Evolutionary conservation across 2,888 invertebrate genomes (phyloP).

Genomic region (Mactromeris polynyma): DNA sequence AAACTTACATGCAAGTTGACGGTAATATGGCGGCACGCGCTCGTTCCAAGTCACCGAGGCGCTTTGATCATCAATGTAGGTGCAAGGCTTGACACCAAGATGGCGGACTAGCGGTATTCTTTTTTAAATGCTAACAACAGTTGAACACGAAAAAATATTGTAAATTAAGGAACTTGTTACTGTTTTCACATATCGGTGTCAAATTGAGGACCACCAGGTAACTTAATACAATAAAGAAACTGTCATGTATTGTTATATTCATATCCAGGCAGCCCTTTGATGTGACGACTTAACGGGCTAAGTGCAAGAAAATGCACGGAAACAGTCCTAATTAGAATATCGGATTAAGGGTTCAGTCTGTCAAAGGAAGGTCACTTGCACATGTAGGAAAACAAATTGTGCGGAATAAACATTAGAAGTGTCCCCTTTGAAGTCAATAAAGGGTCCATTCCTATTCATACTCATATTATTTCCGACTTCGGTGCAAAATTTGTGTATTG

Average conservation of each 20-base stretch:
- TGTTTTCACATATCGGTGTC: constrained; percentile 44
- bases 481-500: neutral
- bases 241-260: constrained; percentile 38
- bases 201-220: constrained; percentile 36
- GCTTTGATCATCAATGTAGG: constrained; percentile 60
- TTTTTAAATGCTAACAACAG: constrained; percentile 29
- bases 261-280: constrained; percentile 45
- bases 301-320: constrained; percentile 45
- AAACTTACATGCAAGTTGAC: neutral
- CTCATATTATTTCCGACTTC: neutral
- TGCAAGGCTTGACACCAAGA: constrained; percentile 58
- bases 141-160: constrained; percentile 57
- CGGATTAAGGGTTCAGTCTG: constrained; percentile 46
- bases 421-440: constrained; percentile 44
- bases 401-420: constrained; percentile 47
- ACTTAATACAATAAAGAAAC: constrained; percentile 40
- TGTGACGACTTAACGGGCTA: constrained; percentile 45
- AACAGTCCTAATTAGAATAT: constrained; percentile 51
- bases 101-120: constrained; percentile 49
- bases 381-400: constrained; percentile 47
- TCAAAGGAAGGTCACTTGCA: constrained; percentile 22
- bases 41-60: constrained; percentile 19
- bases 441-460: constrained; percentile 8
- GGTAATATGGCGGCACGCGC: constrained; percentile 18
- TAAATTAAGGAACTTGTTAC: constrained; percentile 55